Base-by-base conservation (phyloP, 2,888 invertebrate genomes). In the Drosophila koepferae region DNA sequence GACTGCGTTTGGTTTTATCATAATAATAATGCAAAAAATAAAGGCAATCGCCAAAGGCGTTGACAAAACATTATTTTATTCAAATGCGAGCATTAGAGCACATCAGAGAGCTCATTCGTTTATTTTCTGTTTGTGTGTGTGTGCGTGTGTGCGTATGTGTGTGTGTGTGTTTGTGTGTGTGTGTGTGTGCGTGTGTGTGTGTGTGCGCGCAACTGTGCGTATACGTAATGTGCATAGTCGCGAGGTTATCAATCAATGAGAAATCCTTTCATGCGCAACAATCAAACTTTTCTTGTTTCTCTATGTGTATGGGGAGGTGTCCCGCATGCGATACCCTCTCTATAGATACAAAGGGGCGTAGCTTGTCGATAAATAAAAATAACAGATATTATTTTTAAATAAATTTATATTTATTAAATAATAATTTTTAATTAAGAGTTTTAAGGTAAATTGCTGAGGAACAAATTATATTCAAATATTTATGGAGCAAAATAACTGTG, bases 241-340 rank as follows among this genome's bases (percentile, higher is more conserved):
- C 65, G 40, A 49, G 43, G 43, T 12, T 70, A 78, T 87, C 79
- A 82, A 74, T 81, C 79, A 80, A 53, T 72, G 20, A 71, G 79
- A 82, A 76, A 72, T 64, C 34, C 34, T 51, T 63, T 74, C 67
- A 49, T 54, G 59, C 23, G 16, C 48, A 72, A 40, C n/a, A 43
- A 61, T 41, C 28, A 6, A 44, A 44, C 9, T 28, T 44, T 59
- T n/a, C 40, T 10, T 44, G 20, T 8, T n/a, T 36, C 3, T 38
- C 9, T 6, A 38, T 16, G 23, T 31, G 53, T 7, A 51, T 20
- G 28, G 28, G 6, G 1, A 6, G 28, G 6, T 10, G 18, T 18
- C 6, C 18, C 14, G 2, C n/a, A 2, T 3, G 3, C 5, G 23
- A 12, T 34, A 16, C 28, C 51, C 23, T 9, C 12, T 49, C 18